phyloP scores from a whole-genome alignment of 2,888 invertebrate genomes.

The Tineola bisselliella region DNA sequence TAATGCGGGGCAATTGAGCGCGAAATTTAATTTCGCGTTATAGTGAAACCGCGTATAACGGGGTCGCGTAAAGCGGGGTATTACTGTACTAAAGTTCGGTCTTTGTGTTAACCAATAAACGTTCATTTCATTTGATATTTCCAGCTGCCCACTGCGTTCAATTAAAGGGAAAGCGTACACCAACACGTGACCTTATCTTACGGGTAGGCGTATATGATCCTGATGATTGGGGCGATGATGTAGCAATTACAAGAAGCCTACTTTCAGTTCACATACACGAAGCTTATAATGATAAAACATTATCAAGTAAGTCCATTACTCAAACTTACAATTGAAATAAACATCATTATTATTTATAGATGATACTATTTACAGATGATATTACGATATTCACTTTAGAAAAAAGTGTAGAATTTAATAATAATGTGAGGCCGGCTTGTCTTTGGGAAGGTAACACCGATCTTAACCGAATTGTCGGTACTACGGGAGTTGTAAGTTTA shows the following conservation, averaged over 20 bases:
- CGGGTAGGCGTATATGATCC: slow-evolving; percentile 58
- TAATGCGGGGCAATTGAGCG: too few species aligned
- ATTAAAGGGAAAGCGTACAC: slow-evolving; percentile 31
- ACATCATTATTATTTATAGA: slow-evolving; percentile 35
- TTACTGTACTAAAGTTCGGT: too few species aligned
- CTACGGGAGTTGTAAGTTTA: slow-evolving; percentile 47
- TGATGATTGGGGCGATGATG: slow-evolving; percentile 56
- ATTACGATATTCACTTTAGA: slow-evolving; percentile 63
- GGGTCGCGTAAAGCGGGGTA: too few species aligned
- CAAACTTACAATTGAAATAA: neutral
- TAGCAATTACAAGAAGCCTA: slow-evolving; percentile 50
- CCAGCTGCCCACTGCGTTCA: slow-evolving; percentile 66
- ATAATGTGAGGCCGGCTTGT: slow-evolving; percentile 66
- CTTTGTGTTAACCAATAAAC: too few species aligned
- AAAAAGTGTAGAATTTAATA: slow-evolving; percentile 51
- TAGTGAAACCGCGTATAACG: too few species aligned
- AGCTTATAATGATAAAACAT: slow-evolving; percentile 35
- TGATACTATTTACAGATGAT: slow-evolving; percentile 65
- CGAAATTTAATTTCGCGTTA: too few species aligned
- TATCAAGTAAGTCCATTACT: slow-evolving; percentile 37
- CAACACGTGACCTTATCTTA: slow-evolving; percentile 43
- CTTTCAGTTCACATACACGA: slow-evolving; percentile 40
- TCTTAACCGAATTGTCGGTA: slow-evolving; percentile 40
- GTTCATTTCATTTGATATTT: slow-evolving; percentile 20
- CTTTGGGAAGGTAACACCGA: slow-evolving; percentile 61